phyloP scores from a whole-genome alignment of 1,140 invertebrate species.

The Antheraea mylitta region DNA sequence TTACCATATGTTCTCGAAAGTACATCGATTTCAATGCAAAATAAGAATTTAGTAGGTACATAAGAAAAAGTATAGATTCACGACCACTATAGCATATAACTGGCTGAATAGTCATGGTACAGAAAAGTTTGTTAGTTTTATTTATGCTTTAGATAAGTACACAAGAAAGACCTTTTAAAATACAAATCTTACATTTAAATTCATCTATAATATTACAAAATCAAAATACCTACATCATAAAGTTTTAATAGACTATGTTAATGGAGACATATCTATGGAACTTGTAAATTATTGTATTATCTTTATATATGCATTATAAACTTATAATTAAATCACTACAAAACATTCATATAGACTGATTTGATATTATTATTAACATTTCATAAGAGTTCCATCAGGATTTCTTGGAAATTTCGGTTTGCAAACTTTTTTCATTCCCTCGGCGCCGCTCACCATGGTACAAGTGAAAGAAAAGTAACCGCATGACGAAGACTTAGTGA shows the following conservation, averaged over 20 bases:
- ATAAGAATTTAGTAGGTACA: too few species aligned
- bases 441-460: conserved; percentile 86
- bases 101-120: too few species aligned
- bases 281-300: background rate
- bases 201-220: background rate
- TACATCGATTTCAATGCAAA: too few species aligned
- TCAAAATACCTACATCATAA: background rate
- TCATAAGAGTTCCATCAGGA: conserved; percentile 71
- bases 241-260: background rate
- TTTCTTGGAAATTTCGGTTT: conserved; percentile 83
- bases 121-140: background rate
- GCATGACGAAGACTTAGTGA: conserved; percentile 90
- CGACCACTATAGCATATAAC: too few species aligned
- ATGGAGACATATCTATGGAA: background rate
- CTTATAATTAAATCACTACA: background rate
- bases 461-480: conserved; percentile 92
- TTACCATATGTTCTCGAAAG: too few species aligned
- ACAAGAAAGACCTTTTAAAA: background rate
- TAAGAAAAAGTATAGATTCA: too few species aligned
- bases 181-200: background rate
- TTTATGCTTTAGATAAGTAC: background rate
- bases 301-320: background rate
- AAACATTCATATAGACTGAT: background rate
- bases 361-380: conserved; percentile 40
- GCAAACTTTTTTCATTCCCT: conserved; percentile 88